These are phyloP conservation scores for Pteronotus mesoamericanus DNA, from an alignment of 2,797 vertebrate genomes.

Conservation along the genomic window DNA sequence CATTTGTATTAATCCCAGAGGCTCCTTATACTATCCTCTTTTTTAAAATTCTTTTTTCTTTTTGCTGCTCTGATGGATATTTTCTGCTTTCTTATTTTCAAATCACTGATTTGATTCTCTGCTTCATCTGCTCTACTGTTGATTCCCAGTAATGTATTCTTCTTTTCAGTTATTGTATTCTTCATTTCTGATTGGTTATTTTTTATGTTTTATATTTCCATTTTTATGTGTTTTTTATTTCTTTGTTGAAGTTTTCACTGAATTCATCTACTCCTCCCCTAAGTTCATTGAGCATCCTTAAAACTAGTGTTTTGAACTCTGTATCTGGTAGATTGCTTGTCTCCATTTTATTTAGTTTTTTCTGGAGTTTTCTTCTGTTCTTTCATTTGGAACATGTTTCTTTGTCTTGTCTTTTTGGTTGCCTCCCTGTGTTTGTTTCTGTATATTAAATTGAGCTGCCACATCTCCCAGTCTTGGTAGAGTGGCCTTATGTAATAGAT, in stretches of 20 bases:
- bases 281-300: neutral
- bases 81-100: too few species aligned
- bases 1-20: neutral
- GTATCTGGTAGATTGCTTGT: neutral
- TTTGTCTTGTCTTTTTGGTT: too few species aligned
- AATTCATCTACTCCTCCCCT: too few species aligned
- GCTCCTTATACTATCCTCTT: neutral
- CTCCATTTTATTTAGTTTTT: neutral
- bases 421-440: too few species aligned
- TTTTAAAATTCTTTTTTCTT: neutral
- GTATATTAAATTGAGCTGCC: too few species aligned
- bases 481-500: too few species aligned
- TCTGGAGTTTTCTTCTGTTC: neutral
- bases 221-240: neutral
- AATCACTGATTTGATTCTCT: too few species aligned
- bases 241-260: too few species aligned
- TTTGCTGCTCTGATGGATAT: neutral
- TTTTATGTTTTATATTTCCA: neutral
- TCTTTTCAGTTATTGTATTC: neutral
- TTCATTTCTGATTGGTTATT: neutral
- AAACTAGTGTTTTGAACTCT: neutral
- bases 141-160: neutral
- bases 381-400: neutral
- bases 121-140: neutral
- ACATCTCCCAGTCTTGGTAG: too few species aligned